These are phyloP conservation scores for Eupithecia tripunctaria DNA, from an alignment of 2,888 invertebrate species.

Conservation along the genomic window DNA sequence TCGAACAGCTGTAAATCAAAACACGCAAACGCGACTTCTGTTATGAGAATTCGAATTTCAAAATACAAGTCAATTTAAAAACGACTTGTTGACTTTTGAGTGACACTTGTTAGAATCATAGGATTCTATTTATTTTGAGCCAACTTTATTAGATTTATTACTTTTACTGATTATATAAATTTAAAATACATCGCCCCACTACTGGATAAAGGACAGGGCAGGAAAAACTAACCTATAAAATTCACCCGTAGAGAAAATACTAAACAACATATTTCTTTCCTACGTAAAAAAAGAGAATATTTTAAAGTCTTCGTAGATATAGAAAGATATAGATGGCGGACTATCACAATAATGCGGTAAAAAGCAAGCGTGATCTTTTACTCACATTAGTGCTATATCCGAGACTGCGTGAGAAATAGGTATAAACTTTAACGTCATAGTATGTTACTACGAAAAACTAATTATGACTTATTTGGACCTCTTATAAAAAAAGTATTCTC, in stretches of 20 bases:
- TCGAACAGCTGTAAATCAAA: conserved; percentile 9
- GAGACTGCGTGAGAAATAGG: neutral
- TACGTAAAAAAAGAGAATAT: neutral
- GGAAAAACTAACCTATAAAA: no score
- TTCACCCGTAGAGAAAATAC: neutral
- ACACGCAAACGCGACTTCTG: conserved; percentile 4
- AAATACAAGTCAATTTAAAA: neutral
- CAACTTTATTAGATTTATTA: neutral
- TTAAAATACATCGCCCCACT: neutral
- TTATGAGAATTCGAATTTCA: neutral
- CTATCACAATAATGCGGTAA: neutral
- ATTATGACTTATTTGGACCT: neutral
- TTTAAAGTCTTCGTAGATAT: neutral
- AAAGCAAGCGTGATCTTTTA: neutral
- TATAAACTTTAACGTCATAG: neutral
- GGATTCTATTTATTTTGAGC: neutral
- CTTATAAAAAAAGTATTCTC: neutral
- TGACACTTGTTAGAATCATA: neutral
- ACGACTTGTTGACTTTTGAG: neutral
- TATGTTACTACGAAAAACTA: neutral
- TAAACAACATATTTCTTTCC: neutral
- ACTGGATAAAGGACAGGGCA: neutral
- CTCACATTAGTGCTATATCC: neutral
- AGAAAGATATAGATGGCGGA: neutral
- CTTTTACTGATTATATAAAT: no score